Evolutionary conservation across 2,888 invertebrate genomes (phyloP).

Genomic region (Tachystola acroxantha): DNA sequence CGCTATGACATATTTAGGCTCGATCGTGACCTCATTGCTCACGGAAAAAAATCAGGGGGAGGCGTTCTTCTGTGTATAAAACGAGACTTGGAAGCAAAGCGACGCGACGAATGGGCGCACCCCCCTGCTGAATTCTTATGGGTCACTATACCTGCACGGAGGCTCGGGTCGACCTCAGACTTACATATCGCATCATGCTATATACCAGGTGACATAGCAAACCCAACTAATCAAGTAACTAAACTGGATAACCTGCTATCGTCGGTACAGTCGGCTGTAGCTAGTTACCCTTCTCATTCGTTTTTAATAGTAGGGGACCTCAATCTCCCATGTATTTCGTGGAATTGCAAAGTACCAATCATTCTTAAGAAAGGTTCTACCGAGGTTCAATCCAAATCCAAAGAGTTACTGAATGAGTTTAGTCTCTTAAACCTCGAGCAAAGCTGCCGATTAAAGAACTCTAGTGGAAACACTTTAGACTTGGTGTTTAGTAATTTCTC

Average conservation of each 20-base stretch:
- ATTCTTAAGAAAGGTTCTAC: background rate
- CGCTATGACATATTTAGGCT: slow-evolving; percentile 2
- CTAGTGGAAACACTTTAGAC: background rate
- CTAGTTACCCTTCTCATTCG: background rate
- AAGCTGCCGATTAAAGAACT: background rate
- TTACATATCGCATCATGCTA: background rate
- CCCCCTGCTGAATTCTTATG: background rate
- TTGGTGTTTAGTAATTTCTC: background rate
- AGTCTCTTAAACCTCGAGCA: background rate
- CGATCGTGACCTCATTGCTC: background rate
- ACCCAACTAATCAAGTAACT: background rate
- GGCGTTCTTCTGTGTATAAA: background rate
- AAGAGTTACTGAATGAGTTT: background rate
- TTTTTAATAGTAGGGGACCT: background rate
- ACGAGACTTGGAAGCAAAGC: background rate
- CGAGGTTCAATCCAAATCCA: background rate
- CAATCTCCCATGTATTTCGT: background rate
- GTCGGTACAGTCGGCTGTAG: background rate
- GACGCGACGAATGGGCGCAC: background rate
- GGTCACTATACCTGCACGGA: background rate
- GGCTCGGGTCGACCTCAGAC: background rate
- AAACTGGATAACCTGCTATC: background rate
- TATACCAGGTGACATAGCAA: background rate
- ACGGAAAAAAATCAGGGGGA: background rate
- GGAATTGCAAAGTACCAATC: background rate